Conservation (phyloP, 2,113 vertebrate genomes). For the Apteryx mantelli region DNA sequence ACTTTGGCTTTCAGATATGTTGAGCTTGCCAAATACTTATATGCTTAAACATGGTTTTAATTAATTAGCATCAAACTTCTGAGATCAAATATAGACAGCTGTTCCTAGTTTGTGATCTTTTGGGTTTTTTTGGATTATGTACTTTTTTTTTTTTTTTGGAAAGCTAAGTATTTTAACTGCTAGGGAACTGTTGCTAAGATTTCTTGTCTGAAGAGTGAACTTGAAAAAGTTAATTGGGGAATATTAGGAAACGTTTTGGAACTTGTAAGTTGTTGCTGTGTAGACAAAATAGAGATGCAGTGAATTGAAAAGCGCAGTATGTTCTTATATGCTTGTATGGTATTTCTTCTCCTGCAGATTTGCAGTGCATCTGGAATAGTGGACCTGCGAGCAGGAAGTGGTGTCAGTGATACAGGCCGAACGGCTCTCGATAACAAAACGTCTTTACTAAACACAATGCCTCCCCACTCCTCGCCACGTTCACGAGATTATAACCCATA, state of each 20-base stretch:
- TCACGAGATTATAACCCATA: slow-evolving; percentile 90
- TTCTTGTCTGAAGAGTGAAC: neutral
- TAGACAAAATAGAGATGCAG: neutral
- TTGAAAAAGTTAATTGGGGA: neutral
- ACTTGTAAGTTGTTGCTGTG: rapidly evolving
- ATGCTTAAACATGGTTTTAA: neutral
- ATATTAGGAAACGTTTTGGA: neutral
- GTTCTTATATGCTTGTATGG: rapidly evolving
- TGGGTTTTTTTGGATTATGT: rapidly evolving
- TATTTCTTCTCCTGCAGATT: neutral
- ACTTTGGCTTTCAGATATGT: neutral
- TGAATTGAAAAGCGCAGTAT: neutral
- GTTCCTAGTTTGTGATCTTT: neutral
- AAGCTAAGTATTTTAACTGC: neutral
- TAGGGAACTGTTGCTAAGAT: neutral
- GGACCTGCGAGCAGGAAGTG: slow-evolving; percentile 79
- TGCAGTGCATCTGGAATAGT: slow-evolving; percentile 78
- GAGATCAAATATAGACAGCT: neutral
- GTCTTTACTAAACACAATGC: slow-evolving; percentile 88
- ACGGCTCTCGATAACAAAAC: slow-evolving; percentile 94
- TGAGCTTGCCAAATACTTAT: neutral
- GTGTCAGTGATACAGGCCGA: slow-evolving; percentile 82
- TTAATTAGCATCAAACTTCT: neutral
- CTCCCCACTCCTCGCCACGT: slow-evolving; percentile 88
- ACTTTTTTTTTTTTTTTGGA: neutral